Evolutionary conservation across 2,888 invertebrate species (phyloP), one percentile per base, ranked within the genome.

Genomic region (Physocephala rufipes): DNA sequence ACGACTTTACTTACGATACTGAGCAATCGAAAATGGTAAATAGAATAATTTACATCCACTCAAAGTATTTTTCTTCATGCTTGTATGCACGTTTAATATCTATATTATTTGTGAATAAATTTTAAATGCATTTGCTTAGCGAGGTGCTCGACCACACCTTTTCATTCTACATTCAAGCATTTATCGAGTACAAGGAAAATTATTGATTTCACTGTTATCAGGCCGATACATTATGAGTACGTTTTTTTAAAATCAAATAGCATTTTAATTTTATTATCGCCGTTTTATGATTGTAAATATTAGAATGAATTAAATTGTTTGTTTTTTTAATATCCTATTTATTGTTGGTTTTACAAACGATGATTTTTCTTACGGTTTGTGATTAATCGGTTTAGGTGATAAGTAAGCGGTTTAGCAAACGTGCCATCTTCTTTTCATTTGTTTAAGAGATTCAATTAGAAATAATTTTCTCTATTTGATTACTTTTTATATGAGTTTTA

Each of bases 41-140:
- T 26, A 15, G 36, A 19, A 55, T 24, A 55, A 55, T 55, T 24
- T 55, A 55, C 55, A 55, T 55, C 21, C 55, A 63, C 5, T 45
- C 24, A 63, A 43, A 45, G 47, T 1, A 12, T 19, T 12, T 62
- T 65, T 21, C 19, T 13, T 19, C 19, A 9, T 36, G 36, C n/a
- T n/a, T n/a, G 26, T 24, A 47, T 59, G 49, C 59, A 59, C 58
- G 65, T 64, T 64, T 65, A 65, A 49, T 21, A 65, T 70, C 70
- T 58, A 49, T 59, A n/a, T 28, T 59, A 51, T 64, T 64, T 59
- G 65, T 65, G 43, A 55, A 28, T 16, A 30, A 28, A 58, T 49
- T 70, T 70, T 58, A 59, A 49, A 59, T 47, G 70, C 58, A 58
- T 58, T 47, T 55, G 15, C 19, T 43, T 19, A 12, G 21, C 30